Conservation (phyloP, 2,888 invertebrate species). For the Drosophila macrothrix region DNA sequence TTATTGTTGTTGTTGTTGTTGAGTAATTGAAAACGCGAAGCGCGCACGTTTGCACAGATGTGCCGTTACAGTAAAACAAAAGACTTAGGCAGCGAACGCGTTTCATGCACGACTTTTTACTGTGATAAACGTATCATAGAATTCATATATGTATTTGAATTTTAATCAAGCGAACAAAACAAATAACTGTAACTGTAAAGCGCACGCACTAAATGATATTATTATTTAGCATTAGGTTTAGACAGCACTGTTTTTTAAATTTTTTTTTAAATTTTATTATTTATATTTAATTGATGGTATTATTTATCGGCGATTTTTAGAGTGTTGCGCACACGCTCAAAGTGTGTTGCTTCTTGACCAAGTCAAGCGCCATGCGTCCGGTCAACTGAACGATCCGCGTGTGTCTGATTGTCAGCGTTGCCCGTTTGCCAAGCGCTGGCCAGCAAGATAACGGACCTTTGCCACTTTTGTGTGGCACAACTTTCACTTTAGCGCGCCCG, state of each 20-base stretch:
- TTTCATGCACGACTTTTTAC: conserved; percentile 45
- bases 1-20: conserved; percentile 25
- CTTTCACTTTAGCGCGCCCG: conserved; percentile 83
- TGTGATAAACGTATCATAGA: conserved; percentile 23
- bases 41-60: conserved; percentile 46
- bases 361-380: conserved; percentile 74
- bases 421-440: conserved; percentile 67
- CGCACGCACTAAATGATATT: conserved; percentile 33
- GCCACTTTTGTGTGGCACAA: conserved; percentile 80
- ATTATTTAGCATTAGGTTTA: conserved; percentile 2
- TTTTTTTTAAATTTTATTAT: conserved; percentile 7
- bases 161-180: conserved; percentile 25
- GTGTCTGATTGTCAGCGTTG: conserved; percentile 72
- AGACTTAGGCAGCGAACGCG: conserved; percentile 75
- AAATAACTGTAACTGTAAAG: conserved; percentile 35
- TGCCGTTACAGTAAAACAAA: conserved; percentile 62
- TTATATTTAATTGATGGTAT: conserved; percentile 4
- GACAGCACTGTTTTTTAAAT: conserved; percentile 26
- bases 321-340: conserved; percentile 38
- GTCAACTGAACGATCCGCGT: conserved; percentile 82
- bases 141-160: conserved; percentile 1
- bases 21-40: conserved; percentile 44
- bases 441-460: conserved; percentile 83
- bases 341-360: conserved; percentile 36
- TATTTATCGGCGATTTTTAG: conserved; percentile 48